A percentile compares a stretch with the other conserved stretches of the same genome.
Evolutionary conservation across 2,888 invertebrate species (phyloP).

Genomic region (Crioceris asparagi): DNA sequence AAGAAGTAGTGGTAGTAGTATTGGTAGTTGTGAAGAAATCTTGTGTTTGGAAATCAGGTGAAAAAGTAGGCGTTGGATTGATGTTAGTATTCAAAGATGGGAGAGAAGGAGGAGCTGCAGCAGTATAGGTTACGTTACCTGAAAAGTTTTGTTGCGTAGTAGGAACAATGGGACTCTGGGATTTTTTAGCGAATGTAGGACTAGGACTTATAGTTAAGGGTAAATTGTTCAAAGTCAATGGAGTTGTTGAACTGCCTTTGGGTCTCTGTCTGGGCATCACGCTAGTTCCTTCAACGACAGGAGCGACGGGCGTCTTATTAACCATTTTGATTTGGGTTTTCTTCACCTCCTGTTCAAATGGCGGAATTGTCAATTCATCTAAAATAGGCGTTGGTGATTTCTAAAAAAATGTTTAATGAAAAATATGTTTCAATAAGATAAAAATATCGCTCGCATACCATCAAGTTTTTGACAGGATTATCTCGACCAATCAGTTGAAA

Average conservation of each 20-base stretch:
- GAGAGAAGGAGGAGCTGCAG: slow-evolving; percentile 20
- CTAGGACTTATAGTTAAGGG: slow-evolving; percentile 45
- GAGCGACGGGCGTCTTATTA: slow-evolving; percentile 33
- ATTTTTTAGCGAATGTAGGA: slow-evolving; percentile 39
- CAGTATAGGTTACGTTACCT: slow-evolving; percentile 19
- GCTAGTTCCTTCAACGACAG: slow-evolving; percentile 60
- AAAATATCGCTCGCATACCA: too few relatives aligned
- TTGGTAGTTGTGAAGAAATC: slow-evolving; percentile 25
- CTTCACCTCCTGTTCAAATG: slow-evolving; percentile 59
- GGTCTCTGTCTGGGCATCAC: slow-evolving; percentile 76
- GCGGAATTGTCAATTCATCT: slow-evolving; percentile 54
- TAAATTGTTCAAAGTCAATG: slow-evolving; percentile 37
- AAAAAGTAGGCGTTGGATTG: slow-evolving; percentile 10
- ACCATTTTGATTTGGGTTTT: slow-evolving; percentile 38
- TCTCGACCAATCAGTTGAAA: slow-evolving; percentile 60
- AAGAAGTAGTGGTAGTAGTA: slow-evolving; percentile 17
- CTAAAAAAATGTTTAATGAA: too few relatives aligned
- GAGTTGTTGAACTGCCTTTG: slow-evolving; percentile 48
- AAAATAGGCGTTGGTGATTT: slow-evolving; percentile 54
- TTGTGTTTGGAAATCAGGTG: slow-evolving; percentile 1
- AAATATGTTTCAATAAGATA: too few relatives aligned
- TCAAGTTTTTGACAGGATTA: slow-evolving; percentile 71
- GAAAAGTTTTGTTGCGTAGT: too few relatives aligned
- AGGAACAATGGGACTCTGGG: slow-evolving; percentile 31
- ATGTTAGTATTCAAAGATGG: too few relatives aligned